Evolutionary conservation across 2,797 vertebrate species (phyloP), one percentile per base, ranked within the genome.

Genomic region (Staurois parvus): DNA sequence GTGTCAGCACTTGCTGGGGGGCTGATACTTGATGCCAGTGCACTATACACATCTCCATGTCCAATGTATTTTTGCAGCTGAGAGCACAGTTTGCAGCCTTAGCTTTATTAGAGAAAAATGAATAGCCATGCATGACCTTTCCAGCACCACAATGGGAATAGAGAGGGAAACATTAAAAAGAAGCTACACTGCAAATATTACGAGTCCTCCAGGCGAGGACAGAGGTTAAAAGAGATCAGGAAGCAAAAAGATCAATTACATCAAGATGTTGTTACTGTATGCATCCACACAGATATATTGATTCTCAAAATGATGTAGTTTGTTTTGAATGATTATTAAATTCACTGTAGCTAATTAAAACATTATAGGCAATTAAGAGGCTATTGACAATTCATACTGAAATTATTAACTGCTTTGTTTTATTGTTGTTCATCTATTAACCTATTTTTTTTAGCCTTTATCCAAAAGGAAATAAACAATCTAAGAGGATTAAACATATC

Each of bases 1-100:
- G 85, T 86, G 85, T 86, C 85, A 64, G 79, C 7, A 1, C 85
- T 89, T 88, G 87, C 91, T 90, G 85, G 48, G 66, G 88, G 90
- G 91, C 90, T 88, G 89, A 92, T 91, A 93, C n/a, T 67, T 83
- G 74, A 86, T 86, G 92, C 92, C 88, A 86, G 70, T 92, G 88
- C 0, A 0, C 76, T 88, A 89, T 78, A 83, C 78, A 78, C 88
- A 90, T 91, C 90, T 91, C 91, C 91, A 91, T 93, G 93, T 93
- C 88, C 67, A 87, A 90, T 93, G 92, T 94, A 92, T 95, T 95
- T 94, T 93, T 93, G 94, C 94, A 94, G 94, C 94, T 94, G 94
- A 93, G 92, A 90, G 91, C 88, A 88, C 84, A 79, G 90, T 68
- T 28, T n/a, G 1, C 85, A 89, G 89, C 89, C 90, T 88, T 90